Conservation (phyloP, 2,797 vertebrate species). For the Microcaecilia unicolor region DNA sequence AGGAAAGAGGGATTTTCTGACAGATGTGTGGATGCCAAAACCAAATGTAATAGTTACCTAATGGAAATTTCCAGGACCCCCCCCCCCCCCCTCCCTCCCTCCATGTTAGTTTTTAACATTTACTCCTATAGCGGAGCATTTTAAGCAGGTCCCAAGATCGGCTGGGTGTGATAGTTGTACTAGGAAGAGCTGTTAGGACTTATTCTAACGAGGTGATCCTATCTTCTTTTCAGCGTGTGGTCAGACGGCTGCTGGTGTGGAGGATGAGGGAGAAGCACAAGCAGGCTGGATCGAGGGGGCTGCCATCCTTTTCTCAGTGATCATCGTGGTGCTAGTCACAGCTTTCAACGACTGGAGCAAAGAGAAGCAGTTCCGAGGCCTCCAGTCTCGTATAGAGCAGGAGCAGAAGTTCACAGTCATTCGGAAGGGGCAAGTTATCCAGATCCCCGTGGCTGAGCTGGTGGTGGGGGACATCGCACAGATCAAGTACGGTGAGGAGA, state of each 20-base stretch:
- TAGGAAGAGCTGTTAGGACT: too few species aligned
- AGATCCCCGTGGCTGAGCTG: conserved; percentile 89
- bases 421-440: conserved; percentile 92
- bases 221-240: conserved; percentile 63
- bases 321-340: conserved; percentile 90
- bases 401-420: conserved; percentile 94
- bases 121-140: too few species aligned
- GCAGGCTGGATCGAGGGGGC: conserved; percentile 96
- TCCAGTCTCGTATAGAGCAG: conserved; percentile 92
- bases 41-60: too few species aligned
- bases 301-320: conserved; percentile 88
- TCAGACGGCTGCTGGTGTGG: conserved; percentile 40
- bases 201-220: too few species aligned
- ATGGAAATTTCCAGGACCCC: too few species aligned
- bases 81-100: too few species aligned
- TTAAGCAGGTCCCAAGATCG: too few species aligned
- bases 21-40: too few species aligned
- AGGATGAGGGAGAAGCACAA: conserved; percentile 83
- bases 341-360: conserved; percentile 98
- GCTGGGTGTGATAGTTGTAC: too few species aligned
- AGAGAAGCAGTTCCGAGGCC: conserved; percentile 93
- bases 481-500: conserved; percentile 87
- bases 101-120: too few species aligned
- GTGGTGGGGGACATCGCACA: conserved; percentile 94
- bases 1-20: too few species aligned